A percentile compares a stretch with the other conserved stretches of the same genome.
Conservation (phyloP, 2,113 vertebrate genomes). For the Syngnathus typhle region DNA sequence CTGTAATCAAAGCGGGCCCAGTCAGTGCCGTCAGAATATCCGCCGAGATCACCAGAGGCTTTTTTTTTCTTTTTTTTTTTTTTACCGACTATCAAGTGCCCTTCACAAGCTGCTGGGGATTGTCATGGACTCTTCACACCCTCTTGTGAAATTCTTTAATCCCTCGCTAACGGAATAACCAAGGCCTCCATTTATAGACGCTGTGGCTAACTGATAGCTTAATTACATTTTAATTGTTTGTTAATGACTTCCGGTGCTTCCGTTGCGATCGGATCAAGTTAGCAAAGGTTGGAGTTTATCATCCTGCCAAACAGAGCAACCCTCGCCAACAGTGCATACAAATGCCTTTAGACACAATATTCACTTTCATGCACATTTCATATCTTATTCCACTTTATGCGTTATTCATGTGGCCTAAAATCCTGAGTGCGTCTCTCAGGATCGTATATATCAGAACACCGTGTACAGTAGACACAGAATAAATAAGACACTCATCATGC, state of each 20-base stretch:
- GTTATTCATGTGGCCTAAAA: neutral
- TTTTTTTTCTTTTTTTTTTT: neutral
- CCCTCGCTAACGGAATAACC: neutral
- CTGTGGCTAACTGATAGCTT: neutral
- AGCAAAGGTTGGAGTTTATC: neutral
- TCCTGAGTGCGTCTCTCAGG: neutral
- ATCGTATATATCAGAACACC: slow-evolving; percentile 1
- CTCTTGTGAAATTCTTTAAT: neutral
- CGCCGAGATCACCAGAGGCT: neutral
- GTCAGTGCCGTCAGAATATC: neutral
- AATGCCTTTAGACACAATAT: neutral
- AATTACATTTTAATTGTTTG: slow-evolving; percentile 8
- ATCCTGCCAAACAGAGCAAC: neutral
- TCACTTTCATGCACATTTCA: neutral
- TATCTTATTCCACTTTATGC: slow-evolving; percentile 4
- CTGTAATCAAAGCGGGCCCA: neutral
- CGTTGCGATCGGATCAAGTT: neutral
- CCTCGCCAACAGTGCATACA: neutral
- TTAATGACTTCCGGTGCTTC: neutral
- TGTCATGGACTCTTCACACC: neutral
- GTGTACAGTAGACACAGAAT: neutral
- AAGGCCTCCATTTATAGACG: neutral
- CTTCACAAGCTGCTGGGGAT: neutral
- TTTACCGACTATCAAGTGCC: neutral
- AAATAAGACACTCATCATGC: slow-evolving; percentile 28